Evolutionary conservation across 2,888 invertebrate genomes (phyloP).

Genomic region (Crematogaster levior): DNA sequence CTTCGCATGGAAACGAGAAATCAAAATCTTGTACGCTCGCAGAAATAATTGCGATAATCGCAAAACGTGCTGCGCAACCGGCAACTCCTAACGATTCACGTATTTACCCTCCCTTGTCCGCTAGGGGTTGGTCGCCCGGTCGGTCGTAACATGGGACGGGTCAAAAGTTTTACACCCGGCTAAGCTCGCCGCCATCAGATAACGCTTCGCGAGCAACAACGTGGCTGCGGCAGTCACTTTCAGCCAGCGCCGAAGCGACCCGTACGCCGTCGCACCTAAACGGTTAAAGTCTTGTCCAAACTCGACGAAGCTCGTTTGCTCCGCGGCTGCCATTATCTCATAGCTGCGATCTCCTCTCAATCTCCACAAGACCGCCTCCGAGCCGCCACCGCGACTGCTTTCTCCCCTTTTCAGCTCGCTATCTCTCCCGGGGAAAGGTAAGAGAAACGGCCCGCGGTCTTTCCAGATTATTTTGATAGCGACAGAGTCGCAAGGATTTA

Average conservation of each 20-base stretch:
- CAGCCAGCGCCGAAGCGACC: constrained; percentile 60
- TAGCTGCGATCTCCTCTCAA: constrained; percentile 61
- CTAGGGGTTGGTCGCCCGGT: constrained; percentile 26
- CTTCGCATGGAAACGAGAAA: constrained; percentile 9
- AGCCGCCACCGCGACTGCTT: constrained; percentile 38
- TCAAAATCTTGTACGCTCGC: constrained; percentile 44
- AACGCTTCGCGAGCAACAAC: constrained; percentile 57
- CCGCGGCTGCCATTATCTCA: constrained; percentile 64
- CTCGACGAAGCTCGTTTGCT: constrained; percentile 72
- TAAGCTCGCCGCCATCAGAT: constrained; percentile 69
- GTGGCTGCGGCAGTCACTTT: constrained; percentile 62
- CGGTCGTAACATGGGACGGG: constrained; percentile 57
- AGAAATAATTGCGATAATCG: constrained; percentile 63
- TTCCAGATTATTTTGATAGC: constrained; percentile 59
- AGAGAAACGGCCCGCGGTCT: constrained; percentile 31
- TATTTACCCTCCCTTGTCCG: constrained; percentile 61
- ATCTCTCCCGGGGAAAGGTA: constrained; percentile 10
- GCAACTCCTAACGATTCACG: constrained; percentile 64
- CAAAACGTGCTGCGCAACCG: constrained; percentile 52
- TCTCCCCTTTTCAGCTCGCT: constrained; percentile 21
- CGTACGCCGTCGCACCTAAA: constrained; percentile 59
- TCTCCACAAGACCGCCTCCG: constrained; percentile 34
- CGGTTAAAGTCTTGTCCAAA: constrained; percentile 75
- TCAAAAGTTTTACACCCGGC: constrained; percentile 69
- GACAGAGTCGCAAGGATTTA: constrained; percentile 12